These are phyloP conservation scores for Ondatra zibethicus DNA, from an alignment of 2,113 vertebrate genomes.

Conservation along the genomic window DNA sequence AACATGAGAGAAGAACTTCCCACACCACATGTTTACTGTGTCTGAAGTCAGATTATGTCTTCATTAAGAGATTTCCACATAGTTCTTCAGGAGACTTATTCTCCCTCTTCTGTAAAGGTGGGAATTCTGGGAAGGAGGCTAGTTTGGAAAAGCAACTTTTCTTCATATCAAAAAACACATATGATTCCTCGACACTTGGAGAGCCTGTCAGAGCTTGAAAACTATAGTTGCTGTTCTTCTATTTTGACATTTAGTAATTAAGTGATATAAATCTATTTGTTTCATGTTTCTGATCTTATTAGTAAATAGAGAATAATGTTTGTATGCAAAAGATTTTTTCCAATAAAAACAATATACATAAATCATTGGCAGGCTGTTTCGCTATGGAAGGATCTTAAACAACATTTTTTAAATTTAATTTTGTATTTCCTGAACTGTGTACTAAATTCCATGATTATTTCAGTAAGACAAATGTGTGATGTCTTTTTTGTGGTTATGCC, in stretches of 20 bases:
- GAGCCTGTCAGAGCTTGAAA: background rate
- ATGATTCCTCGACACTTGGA: background rate
- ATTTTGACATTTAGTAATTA: background rate
- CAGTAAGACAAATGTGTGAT: background rate
- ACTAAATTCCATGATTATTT: background rate
- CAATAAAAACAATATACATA: background rate
- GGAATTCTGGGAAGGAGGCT: background rate
- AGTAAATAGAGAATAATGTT: background rate
- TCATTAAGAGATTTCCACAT: conserved; percentile 63
- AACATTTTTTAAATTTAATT: background rate
- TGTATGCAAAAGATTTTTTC: background rate
- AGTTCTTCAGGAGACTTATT: background rate
- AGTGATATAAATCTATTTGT: background rate
- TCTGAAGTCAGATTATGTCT: conserved; percentile 14
- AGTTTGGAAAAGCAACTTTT: background rate
- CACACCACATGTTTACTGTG: conserved; percentile 29
- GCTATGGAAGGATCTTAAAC: background rate
- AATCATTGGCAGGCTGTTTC: background rate
- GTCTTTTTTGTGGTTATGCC: background rate
- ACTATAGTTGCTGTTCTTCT: background rate
- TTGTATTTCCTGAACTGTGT: background rate
- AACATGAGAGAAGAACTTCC: no score
- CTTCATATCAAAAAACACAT: background rate
- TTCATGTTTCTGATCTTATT: background rate
- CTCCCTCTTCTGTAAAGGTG: background rate